Conservation (phyloP, 2,888 invertebrate species). For the Stenoptilia bipunctidactyla region DNA sequence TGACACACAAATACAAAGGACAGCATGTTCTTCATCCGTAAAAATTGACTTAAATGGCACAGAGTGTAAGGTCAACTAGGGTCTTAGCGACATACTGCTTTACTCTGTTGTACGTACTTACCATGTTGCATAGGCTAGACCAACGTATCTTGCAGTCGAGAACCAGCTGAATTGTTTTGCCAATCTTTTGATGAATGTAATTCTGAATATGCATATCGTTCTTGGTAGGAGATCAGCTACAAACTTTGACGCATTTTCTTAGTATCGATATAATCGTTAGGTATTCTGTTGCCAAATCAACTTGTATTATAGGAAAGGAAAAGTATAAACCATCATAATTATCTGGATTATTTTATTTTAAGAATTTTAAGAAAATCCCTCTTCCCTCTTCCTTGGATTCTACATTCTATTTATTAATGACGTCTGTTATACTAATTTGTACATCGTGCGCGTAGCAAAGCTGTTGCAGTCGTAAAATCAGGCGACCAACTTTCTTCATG, state of each 20-base stretch:
- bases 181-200: not conserved
- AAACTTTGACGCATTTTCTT: slow-evolving; percentile 1
- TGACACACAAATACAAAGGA: no score
- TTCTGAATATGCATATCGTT: slow-evolving; percentile 3
- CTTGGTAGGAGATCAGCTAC: slow-evolving; percentile 1
- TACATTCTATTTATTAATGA: slow-evolving; percentile 4
- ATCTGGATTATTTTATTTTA: not conserved
- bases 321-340: not conserved
- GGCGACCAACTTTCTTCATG: slow-evolving; percentile 6
- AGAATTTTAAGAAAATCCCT: no score
- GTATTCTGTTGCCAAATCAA: not conserved
- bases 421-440: slow-evolving; percentile 6
- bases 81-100: slow-evolving; percentile 1
- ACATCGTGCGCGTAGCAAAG: slow-evolving; percentile 7
- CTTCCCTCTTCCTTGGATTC: not conserved
- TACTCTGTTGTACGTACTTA: slow-evolving; percentile 1
- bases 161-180: not conserved
- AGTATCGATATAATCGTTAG: not conserved
- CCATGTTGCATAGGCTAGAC: slow-evolving; percentile 1
- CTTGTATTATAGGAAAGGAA: not conserved
- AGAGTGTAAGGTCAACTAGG: not conserved
- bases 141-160: slow-evolving; percentile 3
- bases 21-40: not conserved
- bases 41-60: not conserved
- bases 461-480: slow-evolving; percentile 3